Evolutionary conservation across 2,797 vertebrate genomes (phyloP), one percentile per base, ranked within the genome.

Genomic region (Argya squamiceps): DNA sequence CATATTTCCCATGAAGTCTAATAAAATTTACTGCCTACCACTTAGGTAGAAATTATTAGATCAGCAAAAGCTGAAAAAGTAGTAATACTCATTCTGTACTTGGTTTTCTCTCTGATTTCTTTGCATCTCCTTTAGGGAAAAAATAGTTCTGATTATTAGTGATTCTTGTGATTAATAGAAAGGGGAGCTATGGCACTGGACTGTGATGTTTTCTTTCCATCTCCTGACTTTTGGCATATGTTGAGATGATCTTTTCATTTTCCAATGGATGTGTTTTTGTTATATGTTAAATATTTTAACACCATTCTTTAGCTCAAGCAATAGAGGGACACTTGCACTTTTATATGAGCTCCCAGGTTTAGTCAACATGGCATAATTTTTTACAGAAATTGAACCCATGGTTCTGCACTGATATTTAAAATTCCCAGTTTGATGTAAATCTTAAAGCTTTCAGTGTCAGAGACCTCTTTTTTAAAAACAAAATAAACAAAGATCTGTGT

Each of bases 231-330:
- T 47, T 41, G 23, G 3, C 10, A 18, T 5, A 2, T 37, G 7
- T 24, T 88, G 62, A 75, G 46, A 50, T 14, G 10, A 0, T 4
- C 2, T 86, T 64, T 62, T 1, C 20, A 22, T 78, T 82, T 58
- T 64, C 6, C 19, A 56, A 0, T 2, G 6, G 14, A 5, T 44
- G 1, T n/a, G 4, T 0, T 41, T 55, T 47, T 71, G 10, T 36
- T 74, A 29, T 43, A 15, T 70, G 0, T 36, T 18, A 59, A 46
- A 10, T 30, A n/a, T 44, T 12, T 3, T 13, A 52, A 23, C 9
- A n/a, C 4, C 15, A 19, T 1, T 19, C 7, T 58, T 63, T 26
- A 73, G 11, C 3, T 63, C 26, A 73, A 55, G 16, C 2, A 41
- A 26, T 20, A 71, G 12, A 78, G 12, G 27, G 1, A 0, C 1